Conservation (phyloP, 2,113 vertebrate genomes). For the Gila orcuttii region DNA sequence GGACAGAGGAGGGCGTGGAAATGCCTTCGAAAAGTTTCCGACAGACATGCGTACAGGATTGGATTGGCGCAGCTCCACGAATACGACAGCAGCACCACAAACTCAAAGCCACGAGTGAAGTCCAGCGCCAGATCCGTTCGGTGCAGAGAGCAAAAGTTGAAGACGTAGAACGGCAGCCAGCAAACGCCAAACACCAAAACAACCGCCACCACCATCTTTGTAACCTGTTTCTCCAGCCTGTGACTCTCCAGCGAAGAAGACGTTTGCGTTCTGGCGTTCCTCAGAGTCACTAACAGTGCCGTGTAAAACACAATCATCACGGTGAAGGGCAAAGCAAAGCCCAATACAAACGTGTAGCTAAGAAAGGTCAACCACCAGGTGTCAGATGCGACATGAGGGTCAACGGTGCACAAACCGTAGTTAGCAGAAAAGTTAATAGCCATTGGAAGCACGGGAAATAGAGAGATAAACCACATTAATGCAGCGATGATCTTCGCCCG, state of each 20-base stretch:
- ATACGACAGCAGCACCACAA: constrained; percentile 78
- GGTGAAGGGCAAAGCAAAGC: constrained; percentile 73
- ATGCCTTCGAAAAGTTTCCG: constrained; percentile 71
- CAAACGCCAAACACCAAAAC: constrained; percentile 75
- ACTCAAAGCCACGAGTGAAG: constrained; percentile 70
- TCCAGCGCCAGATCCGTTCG: constrained; percentile 11
- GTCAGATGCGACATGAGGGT: constrained; percentile 50
- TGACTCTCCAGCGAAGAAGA: constrained; percentile 51
- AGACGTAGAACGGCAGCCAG: constrained; percentile 79
- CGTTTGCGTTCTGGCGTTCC: constrained; percentile 44
- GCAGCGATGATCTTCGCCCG: constrained; percentile 69
- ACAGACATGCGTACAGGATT: constrained; percentile 77
- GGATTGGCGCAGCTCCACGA: constrained; percentile 81
- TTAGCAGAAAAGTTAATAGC: constrained; percentile 70
- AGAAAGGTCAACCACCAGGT: constrained; percentile 72
- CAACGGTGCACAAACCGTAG: constrained; percentile 65
- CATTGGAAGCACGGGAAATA: constrained; percentile 78
- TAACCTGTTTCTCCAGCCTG: constrained; percentile 71
- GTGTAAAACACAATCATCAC: constrained; percentile 72
- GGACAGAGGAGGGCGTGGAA: constrained; percentile 72
- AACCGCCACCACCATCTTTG: constrained; percentile 76
- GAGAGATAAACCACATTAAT: constrained; percentile 74
- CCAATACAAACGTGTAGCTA: constrained; percentile 75
- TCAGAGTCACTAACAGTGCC: constrained; percentile 66
- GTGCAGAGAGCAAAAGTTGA: constrained; percentile 74